These are phyloP conservation scores for Thamnaconus septentrionalis DNA, from an alignment of 2,113 vertebrate genomes.

Conservation along the genomic window DNA sequence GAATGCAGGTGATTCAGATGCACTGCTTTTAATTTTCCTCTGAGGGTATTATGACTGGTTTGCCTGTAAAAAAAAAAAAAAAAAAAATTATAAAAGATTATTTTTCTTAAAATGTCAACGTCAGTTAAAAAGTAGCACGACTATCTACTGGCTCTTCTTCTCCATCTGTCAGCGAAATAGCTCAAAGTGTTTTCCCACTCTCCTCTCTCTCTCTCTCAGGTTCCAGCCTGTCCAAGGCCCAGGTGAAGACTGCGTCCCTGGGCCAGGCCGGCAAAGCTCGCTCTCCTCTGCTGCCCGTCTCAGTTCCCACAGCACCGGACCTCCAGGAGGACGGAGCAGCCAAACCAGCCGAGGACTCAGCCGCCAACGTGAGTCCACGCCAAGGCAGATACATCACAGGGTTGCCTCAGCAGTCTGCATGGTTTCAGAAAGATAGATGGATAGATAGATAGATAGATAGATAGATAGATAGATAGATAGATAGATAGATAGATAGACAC, in stretches of 20 bases:
- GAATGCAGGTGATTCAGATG: no score
- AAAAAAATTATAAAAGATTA: no score
- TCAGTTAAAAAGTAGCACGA: no score
- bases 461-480: background rate
- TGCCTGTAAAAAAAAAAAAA: no score
- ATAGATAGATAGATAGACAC: no score
- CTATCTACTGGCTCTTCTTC: no score
- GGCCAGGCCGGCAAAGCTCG: conserved; percentile 91
- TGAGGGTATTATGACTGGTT: no score
- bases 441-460: no score
- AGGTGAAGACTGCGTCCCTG: conserved; percentile 92
- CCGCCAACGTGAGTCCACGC: conserved; percentile 81
- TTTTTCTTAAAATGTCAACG: no score
- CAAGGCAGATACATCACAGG: background rate
- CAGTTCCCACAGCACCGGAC: conserved; percentile 91
- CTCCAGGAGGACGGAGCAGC: conserved; percentile 81
- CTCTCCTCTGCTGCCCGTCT: conserved; percentile 91
- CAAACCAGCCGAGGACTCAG: conserved; percentile 81
- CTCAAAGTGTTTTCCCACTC: background rate
- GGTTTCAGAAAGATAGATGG: background rate
- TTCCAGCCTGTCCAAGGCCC: conserved; percentile 84
- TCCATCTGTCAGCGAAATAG: no score
- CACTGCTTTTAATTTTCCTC: no score
- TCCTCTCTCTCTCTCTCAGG: conserved; percentile 65
- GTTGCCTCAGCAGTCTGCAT: background rate